These are phyloP conservation scores for Tetrapedia diversipes DNA, from an alignment of 2,888 invertebrate genomes.

Conservation along the genomic window DNA sequence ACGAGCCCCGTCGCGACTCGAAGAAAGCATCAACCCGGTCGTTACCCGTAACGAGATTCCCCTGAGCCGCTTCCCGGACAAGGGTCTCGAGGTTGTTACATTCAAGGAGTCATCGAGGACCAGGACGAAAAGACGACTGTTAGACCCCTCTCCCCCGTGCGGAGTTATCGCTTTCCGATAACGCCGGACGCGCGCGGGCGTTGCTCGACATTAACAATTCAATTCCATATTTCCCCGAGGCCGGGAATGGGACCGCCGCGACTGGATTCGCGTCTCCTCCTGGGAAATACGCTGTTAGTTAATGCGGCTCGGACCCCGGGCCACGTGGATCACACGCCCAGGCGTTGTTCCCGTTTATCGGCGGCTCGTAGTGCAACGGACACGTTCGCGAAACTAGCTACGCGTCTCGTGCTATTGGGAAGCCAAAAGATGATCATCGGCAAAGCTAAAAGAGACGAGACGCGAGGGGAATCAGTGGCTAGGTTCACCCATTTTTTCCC, in stretches of 20 bases:
- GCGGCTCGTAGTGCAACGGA: conserved; percentile 16
- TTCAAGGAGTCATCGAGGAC: not conserved
- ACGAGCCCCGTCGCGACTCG: not conserved
- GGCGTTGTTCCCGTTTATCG: conserved; percentile 47
- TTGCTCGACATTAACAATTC: conserved; percentile 75
- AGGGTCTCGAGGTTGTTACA: conserved; percentile 12
- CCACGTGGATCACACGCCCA: conserved; percentile 20
- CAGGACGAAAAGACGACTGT: conserved; percentile 7
- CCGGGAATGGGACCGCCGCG: conserved; percentile 5
- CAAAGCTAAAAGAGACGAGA: too few species aligned
- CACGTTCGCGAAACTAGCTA: not conserved
- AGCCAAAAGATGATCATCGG: too few species aligned
- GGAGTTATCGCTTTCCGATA: conserved; percentile 74
- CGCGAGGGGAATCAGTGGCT: too few species aligned
- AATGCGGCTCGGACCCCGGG: conserved; percentile 34
- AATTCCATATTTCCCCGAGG: conserved; percentile 73
- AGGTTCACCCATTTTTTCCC: too few species aligned
- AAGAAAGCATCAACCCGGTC: conserved; percentile 14
- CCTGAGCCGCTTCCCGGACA: not conserved
- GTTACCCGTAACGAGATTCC: conserved; percentile 24
- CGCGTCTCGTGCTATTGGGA: too few species aligned
- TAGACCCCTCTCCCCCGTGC: too few species aligned
- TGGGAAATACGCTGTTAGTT: conserved; percentile 67
- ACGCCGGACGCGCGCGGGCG: conserved; percentile 60
- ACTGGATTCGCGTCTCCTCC: conserved; percentile 48